Evolutionary conservation across 1,140 invertebrate genomes (phyloP).

Genomic region (Pseudachorutes palmiensis): DNA sequence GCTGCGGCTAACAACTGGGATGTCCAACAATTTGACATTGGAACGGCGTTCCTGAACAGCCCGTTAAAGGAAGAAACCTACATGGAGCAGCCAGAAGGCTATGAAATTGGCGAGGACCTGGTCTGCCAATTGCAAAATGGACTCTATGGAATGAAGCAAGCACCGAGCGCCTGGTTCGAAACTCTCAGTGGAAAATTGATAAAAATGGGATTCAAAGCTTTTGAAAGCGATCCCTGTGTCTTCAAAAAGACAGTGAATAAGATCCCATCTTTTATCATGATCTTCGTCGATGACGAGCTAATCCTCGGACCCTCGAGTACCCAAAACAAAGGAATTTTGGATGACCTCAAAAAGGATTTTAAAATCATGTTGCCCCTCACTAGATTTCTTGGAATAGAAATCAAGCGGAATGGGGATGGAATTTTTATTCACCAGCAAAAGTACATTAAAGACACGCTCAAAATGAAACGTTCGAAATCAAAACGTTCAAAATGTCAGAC

Average conservation of each 20-base stretch:
- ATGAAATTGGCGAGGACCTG: constrained; percentile 16
- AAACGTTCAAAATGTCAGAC: constrained; percentile 14
- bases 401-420: neutral
- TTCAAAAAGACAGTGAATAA: constrained; percentile 44
- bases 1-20: constrained; percentile 39
- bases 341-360: constrained; percentile 9
- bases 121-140: constrained; percentile 31
- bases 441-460: constrained; percentile 40
- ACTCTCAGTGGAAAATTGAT: constrained; percentile 15
- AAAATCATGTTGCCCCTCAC: neutral
- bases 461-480: too few species aligned
- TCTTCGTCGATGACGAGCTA: constrained; percentile 24
- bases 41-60: constrained; percentile 43
- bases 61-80: constrained; percentile 43
- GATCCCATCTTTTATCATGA: constrained; percentile 41
- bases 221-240: constrained; percentile 41
- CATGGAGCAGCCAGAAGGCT: constrained; percentile 39
- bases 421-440: constrained; percentile 22
- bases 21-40: constrained; percentile 41
- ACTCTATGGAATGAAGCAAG: constrained; percentile 34
- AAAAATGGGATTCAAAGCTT: constrained; percentile 44
- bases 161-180: constrained; percentile 11
- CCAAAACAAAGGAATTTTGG: constrained; percentile 25
- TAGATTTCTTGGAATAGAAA: constrained; percentile 21
- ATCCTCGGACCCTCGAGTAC: constrained; percentile 33